Conservation (phyloP, 2,113 vertebrate species). For the Gavia stellata region DNA sequence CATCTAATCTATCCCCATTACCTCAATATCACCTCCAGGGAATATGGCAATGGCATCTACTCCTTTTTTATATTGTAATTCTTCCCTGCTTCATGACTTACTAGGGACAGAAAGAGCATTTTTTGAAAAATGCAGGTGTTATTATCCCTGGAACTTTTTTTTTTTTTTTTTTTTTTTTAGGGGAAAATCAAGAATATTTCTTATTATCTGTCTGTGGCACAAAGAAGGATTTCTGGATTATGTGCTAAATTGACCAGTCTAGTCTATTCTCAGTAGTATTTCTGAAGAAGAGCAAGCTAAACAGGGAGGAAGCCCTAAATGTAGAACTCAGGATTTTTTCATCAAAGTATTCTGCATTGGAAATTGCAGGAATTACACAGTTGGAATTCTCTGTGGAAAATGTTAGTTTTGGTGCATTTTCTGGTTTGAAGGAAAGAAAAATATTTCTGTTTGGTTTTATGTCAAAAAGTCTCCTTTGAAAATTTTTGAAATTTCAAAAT, state of each 20-base stretch:
- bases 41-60: constrained; percentile 14
- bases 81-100: background rate
- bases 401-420: background rate
- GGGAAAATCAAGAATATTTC: background rate
- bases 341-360: background rate
- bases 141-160: background rate
- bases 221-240: background rate
- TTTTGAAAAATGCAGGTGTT: background rate
- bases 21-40: constrained; percentile 54
- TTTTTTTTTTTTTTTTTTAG: background rate
- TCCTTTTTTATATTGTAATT: constrained; percentile 18
- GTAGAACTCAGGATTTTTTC: background rate
- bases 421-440: background rate
- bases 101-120: background rate
- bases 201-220: background rate
- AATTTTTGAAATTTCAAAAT: background rate
- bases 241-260: background rate
- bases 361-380: background rate
- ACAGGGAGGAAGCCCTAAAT: background rate
- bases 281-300: background rate
- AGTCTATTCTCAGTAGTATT: background rate
- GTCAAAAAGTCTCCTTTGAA: background rate
- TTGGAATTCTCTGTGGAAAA: background rate
- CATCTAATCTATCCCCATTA: constrained; percentile 65
- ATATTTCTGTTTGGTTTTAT: background rate